Conservation (phyloP, 2,888 invertebrate genomes). For the Perizoma flavofasciatum region DNA sequence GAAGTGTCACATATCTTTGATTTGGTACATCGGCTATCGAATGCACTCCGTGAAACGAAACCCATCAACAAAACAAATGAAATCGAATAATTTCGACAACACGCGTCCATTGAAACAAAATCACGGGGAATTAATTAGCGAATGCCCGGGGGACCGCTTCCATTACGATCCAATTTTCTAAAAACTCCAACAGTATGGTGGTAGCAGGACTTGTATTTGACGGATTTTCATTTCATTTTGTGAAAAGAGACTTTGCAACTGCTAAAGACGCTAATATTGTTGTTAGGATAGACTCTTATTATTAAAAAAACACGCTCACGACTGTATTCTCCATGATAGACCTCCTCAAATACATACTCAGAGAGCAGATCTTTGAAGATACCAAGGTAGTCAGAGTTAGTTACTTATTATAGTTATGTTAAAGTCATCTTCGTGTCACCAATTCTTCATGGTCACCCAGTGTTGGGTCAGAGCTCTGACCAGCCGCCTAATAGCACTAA, state of each 20-base stretch:
- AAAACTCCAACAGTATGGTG: conserved; percentile 32
- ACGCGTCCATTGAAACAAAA: conserved; percentile 44
- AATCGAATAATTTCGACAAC: conserved; percentile 45
- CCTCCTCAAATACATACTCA: no score
- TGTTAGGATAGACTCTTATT: no score
- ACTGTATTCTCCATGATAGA: no score
- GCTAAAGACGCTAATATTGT: no score
- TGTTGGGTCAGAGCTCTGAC: no score
- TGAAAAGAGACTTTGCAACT: conserved; percentile 45
- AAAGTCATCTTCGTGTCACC: no score
- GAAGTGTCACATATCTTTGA: conserved; percentile 3
- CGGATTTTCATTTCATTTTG: conserved; percentile 67
- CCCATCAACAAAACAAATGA: conserved; percentile 37
- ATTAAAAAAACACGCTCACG: no score
- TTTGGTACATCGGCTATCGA: conserved; percentile 8
- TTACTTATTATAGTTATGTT: no score
- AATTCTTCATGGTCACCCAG: no score
- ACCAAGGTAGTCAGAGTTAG: no score
- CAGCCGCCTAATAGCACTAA: no score
- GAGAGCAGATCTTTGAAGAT: no score
- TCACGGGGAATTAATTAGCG: conserved; percentile 55
- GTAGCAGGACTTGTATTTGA: conserved; percentile 46
- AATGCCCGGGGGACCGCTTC: conserved; percentile 42
- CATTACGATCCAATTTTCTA: conserved; percentile 52
- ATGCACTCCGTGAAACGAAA: conserved; percentile 20